A percentile compares a stretch with the other conserved stretches of the same genome.
phyloP scores from a whole-genome alignment of 2,113 vertebrate species.

The Tiliqua scincoides region DNA sequence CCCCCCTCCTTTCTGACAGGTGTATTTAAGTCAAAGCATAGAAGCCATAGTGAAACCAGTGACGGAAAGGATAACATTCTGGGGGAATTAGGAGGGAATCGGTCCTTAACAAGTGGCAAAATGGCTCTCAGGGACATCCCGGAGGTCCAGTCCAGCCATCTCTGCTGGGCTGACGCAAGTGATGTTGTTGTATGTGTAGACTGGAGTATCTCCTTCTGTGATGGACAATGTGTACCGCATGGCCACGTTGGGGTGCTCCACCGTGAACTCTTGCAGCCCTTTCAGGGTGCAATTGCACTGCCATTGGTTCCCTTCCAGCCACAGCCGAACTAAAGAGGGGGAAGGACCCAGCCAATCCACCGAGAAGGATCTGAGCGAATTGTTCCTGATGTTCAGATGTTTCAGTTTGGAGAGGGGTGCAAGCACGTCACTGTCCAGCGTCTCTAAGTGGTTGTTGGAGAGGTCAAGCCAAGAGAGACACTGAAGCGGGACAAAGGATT shows the following conservation, averaged over 20 bases:
- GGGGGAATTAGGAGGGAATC: neutral
- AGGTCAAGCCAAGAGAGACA: constrained; percentile 85
- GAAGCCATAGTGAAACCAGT: neutral
- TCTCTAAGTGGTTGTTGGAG: constrained; percentile 80
- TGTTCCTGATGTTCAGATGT: constrained; percentile 87
- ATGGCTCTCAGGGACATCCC: constrained; percentile 78
- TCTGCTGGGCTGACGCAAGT: constrained; percentile 84
- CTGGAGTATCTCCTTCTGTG: constrained; percentile 81
- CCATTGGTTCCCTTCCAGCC: constrained; percentile 92
- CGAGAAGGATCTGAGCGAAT: constrained; percentile 78
- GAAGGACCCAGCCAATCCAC: constrained; percentile 56
- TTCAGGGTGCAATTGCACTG: constrained; percentile 85
- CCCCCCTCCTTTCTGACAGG: neutral
- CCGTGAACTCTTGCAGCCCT: constrained; percentile 82
- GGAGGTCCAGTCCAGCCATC: constrained; percentile 84
- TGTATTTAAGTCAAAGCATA: neutral
- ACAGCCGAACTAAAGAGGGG: constrained; percentile 84
- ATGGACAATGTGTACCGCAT: constrained; percentile 85
- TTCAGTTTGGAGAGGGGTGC: constrained; percentile 79
- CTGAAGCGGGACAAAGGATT: constrained; percentile 75
- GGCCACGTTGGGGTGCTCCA: constrained; percentile 77
- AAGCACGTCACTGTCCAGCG: constrained; percentile 74
- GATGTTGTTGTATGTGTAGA: constrained; percentile 91
- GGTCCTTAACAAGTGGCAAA: constrained; percentile 81
- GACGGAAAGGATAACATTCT: neutral